Evolutionary conservation across 1,140 invertebrate species (phyloP).

Genomic region (Drosophila sproati): DNA sequence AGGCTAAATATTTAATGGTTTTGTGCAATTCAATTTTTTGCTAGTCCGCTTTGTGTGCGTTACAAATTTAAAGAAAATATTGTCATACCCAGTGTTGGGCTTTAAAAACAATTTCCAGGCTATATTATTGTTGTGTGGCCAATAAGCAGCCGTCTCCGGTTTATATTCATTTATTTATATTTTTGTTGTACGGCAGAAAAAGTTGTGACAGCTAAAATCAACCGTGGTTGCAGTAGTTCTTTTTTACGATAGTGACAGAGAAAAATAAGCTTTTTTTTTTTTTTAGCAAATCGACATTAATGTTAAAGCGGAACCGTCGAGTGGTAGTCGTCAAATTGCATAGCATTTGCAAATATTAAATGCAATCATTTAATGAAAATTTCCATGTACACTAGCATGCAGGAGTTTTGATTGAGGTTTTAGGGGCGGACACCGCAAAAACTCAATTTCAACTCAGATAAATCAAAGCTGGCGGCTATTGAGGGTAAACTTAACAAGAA

Average conservation of each 20-base stretch:
- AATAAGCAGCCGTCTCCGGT: neutral
- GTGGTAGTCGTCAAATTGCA: neutral
- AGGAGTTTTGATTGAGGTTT: constrained; percentile 7
- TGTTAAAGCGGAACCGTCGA: constrained; percentile 17
- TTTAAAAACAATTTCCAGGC: constrained; percentile 9
- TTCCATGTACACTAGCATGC: constrained; percentile 8
- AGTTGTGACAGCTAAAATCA: constrained; percentile 47
- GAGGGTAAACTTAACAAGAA: neutral
- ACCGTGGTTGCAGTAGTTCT: constrained; percentile 33
- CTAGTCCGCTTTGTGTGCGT: neutral
- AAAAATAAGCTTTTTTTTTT: constrained; percentile 24
- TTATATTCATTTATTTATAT: constrained; percentile 37
- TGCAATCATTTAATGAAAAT: neutral
- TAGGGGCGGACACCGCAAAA: neutral
- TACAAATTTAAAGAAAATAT: neutral
- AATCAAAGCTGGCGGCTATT: constrained; percentile 20
- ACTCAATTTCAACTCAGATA: constrained; percentile 42
- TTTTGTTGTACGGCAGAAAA: constrained; percentile 18
- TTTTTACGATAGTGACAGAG: constrained; percentile 30
- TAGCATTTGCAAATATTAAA: constrained; percentile 19
- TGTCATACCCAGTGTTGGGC: neutral
- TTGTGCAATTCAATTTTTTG: too few relatives aligned
- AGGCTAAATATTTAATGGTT: neutral
- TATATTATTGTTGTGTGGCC: constrained; percentile 15
- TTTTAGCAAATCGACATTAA: constrained; percentile 25